phyloP scores from a whole-genome alignment of 2,888 invertebrate genomes.

The Erynnis tages region DNA sequence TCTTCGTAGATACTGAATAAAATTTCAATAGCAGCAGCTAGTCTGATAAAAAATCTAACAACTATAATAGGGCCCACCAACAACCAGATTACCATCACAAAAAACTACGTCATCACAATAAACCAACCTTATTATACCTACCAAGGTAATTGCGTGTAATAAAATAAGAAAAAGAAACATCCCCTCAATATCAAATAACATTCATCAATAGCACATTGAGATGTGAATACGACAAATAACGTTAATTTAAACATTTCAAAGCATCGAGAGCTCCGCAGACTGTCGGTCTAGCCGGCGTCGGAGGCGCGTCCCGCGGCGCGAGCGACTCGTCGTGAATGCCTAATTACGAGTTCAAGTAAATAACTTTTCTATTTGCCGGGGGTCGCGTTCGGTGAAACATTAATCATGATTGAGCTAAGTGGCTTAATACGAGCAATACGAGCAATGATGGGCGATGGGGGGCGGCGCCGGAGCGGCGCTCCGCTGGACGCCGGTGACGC shows the following conservation, averaged over 20 bases:
- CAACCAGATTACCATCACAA: too few species aligned
- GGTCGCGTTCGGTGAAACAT: slow-evolving; percentile 77
- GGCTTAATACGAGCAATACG: slow-evolving; percentile 80
- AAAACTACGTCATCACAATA: too few species aligned
- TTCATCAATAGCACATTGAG: slow-evolving; percentile 17
- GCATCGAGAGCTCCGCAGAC: slow-evolving; percentile 46
- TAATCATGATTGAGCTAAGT: slow-evolving; percentile 83
- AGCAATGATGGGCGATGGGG: slow-evolving; percentile 77
- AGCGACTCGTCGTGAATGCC: slow-evolving; percentile 75
- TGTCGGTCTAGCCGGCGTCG: slow-evolving; percentile 67
- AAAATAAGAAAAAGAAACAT: too few species aligned
- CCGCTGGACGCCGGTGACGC: slow-evolving; percentile 61
- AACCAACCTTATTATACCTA: too few species aligned
- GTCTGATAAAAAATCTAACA: too few species aligned
- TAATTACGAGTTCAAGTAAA: slow-evolving; percentile 78
- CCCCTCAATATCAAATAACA: slow-evolving; percentile 1
- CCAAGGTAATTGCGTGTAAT: too few species aligned
- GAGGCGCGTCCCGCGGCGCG: slow-evolving; percentile 65
- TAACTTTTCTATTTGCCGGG: slow-evolving; percentile 79
- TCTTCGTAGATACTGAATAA: too few species aligned
- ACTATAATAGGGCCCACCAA: too few species aligned
- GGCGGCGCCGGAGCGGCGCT: slow-evolving; percentile 69
- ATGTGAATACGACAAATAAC: slow-evolving; percentile 29
- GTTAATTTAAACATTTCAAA: slow-evolving; percentile 49
- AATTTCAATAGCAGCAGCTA: too few species aligned